Conservation (phyloP, 2,888 invertebrate genomes). For the Macropis europaea region DNA sequence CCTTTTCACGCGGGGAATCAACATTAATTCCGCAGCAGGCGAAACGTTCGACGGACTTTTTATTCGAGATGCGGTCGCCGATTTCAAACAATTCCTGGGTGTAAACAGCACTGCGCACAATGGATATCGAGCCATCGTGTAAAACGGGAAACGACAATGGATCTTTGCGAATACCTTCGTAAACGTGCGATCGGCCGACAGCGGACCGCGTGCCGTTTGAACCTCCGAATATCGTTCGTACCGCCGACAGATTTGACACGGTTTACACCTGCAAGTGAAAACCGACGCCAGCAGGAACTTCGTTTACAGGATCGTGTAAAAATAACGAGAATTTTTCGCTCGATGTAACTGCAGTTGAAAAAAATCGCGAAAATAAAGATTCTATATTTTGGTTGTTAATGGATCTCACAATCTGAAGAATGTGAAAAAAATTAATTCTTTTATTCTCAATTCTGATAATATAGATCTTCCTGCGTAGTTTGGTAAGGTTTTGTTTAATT, state of each 20-base stretch:
- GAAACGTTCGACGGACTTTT: not conserved
- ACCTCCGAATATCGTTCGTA: conserved; percentile 39
- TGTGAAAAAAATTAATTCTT: no score
- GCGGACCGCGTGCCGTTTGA: conserved; percentile 11
- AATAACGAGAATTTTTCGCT: conserved; percentile 3
- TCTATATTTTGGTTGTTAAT: not conserved
- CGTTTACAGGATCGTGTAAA: not conserved
- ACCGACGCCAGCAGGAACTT: conserved; percentile 18
- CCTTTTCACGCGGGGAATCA: not conserved
- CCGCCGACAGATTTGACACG: conserved; percentile 31
- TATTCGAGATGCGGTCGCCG: not conserved
- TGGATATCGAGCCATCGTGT: conserved; percentile 14
- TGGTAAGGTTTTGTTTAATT: no score
- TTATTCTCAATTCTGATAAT: no score
- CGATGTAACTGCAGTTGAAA: not conserved
- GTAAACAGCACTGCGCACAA: conserved; percentile 23
- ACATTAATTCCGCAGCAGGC: no score
- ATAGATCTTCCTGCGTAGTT: no score
- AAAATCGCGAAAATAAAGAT: not conserved
- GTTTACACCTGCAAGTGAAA: conserved; percentile 31
- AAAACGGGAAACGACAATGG: conserved; percentile 34
- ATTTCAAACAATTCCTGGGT: conserved; percentile 10
- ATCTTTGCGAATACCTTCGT: conserved; percentile 20
- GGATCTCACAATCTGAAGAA: no score
- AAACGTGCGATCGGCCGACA: conserved; percentile 34